Base-by-base conservation (phyloP, 2,888 invertebrate species). In the Plebejus anna region DNA sequence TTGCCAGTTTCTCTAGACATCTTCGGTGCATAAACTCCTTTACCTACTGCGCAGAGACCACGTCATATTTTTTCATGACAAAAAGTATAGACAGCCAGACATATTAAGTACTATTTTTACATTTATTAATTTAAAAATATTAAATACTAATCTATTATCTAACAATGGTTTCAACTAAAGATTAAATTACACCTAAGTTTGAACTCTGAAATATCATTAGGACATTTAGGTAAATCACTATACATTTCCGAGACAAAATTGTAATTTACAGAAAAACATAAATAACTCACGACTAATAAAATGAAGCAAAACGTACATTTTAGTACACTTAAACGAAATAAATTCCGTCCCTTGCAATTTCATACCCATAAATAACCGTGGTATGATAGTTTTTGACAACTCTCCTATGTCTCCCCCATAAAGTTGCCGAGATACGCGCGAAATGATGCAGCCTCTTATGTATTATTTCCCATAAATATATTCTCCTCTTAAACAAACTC, bases 311-410 rank as follows among this genome's bases (percentile, higher is more conserved):
- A 73, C 22, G 32, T 73, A 51, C 73, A 73, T 73, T 73, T 73
- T 73, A 55, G 73, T 38, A 38, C 70, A 70, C 71, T 76, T 59
- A 36, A 72, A 11, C 42, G 38, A 42, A 76, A 72, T 72, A 72
- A 76, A 76, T 76, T 76, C 47, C 13, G n/a, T 76, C 71, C 76
- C 57, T 38, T n/a, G 59, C 28, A 59, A 72, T 47, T 47, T 87
- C 83, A 87, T 86, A 86, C 84, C 88, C 89, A 91, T 90, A 91
- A 89, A 90, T 93, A 86, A 79, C 80, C 79, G 78, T 80, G 81
- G 80, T 80, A 78, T 85, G 88, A 93, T 91, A 85, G 85, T 82
- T 86, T 87, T 80, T 90, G 93, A 91, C 92, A 84, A 85, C 80
- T 79, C 85, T 86, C 89, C 89, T 91, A 87, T 90, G 91, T 85